Base-by-base conservation (phyloP, 2,797 vertebrate species). In the Gouania willdenowi region DNA sequence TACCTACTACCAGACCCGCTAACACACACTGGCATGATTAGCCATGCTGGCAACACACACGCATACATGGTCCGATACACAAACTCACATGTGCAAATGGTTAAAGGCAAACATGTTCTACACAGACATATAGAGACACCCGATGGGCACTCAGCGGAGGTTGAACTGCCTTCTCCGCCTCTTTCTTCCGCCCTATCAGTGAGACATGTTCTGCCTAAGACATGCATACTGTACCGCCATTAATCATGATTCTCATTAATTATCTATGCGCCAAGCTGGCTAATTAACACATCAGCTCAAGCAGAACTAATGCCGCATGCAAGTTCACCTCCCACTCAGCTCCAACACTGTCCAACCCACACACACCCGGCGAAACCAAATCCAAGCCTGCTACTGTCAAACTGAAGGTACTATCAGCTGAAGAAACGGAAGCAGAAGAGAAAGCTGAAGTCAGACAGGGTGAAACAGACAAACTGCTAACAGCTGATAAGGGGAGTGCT, bases 221-320 rank as follows among this genome's bases (percentile, higher is more conserved):
- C 64, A 28, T 62, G 67, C 76, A 59, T 66, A 72, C 75, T 73
- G 67, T 84, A 69, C 60, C 68, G 70, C 82, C 80, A 85, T 88
- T 87, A 85, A 87, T 87, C 83, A 86, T 79, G 81, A 79, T 80
- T 82, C 83, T 84, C 81, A 81, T 86, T 85, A 82, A 88, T 87
- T 85, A 87, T 87, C 83, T 73, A 76, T 71, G 73, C 76, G 46
- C 71, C 71, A 63, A 68, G 79, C 76, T 79, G 66, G 66, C 76
- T 89, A 86, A 89, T 90, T 87, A 88, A 84, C 81, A 83, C 83
- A 83, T 89, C 83, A 86, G 78, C 78, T 87, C 74, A 77, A 74
- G 84, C 87, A 81, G 75, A 80, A 83, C 82, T 82, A 84, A 84
- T 74, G 60, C 75, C 46, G 69, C 71, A 61, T 71, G 71, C 82